phyloP scores from a whole-genome alignment of 2,113 vertebrate species.

The Apeltes quadracus region DNA sequence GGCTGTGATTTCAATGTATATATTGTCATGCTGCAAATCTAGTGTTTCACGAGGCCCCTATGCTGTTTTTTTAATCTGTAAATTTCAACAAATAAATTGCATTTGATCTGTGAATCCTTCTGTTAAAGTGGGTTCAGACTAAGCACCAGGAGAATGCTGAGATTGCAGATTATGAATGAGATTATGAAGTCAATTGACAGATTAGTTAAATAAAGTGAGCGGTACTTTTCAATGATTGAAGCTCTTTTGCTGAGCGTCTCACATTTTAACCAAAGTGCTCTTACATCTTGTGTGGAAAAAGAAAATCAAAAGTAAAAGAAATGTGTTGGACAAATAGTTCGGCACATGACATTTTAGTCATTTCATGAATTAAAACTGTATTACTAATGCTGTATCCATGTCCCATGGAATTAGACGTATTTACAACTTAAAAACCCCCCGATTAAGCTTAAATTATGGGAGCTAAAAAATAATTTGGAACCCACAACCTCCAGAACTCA shows the following conservation, averaged over 20 bases:
- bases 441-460: background rate
- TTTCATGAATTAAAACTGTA: background rate
- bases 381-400: too few species aligned
- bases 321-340: background rate
- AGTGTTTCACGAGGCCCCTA: conserved; percentile 8
- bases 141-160: background rate
- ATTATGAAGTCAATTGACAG: conserved; percentile 3
- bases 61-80: conserved; percentile 15
- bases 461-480: background rate
- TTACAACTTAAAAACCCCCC: too few species aligned
- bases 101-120: background rate
- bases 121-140: conserved; percentile 19
- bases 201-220: background rate
- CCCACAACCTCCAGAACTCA: background rate
- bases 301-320: too few species aligned
- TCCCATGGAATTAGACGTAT: too few species aligned
- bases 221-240: background rate
- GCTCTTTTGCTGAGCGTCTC: background rate
- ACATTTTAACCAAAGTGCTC: background rate
- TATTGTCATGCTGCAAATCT: conserved; percentile 51
- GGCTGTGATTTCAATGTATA: conserved; percentile 30
- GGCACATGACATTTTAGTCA: background rate
- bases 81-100: conserved; percentile 11
- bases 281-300: background rate
- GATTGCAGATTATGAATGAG: too few species aligned